Conservation (phyloP, 2,888 invertebrate species). For the Eupithecia abbreviata region DNA sequence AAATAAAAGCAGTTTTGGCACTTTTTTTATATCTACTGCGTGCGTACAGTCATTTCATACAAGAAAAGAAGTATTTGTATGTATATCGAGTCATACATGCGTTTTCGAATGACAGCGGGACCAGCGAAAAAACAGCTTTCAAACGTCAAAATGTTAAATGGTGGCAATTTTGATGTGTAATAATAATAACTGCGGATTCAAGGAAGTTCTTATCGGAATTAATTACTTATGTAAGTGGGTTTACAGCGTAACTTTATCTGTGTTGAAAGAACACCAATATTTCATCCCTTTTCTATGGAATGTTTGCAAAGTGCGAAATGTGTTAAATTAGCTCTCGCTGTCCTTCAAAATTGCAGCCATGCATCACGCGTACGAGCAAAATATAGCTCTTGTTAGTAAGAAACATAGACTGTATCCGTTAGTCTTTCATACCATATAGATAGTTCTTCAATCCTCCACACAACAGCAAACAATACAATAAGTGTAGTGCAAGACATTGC, state of each 20-base stretch:
- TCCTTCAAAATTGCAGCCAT: not conserved
- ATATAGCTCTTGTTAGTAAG: not conserved
- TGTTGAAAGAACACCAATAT: too few relatives aligned
- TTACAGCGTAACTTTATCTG: too few relatives aligned
- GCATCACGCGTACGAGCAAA: not conserved
- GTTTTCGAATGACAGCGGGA: not conserved
- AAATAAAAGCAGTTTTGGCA: conserved; percentile 9
- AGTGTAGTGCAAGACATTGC: not conserved
- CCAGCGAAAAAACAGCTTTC: not conserved
- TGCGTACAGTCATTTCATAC: not conserved
- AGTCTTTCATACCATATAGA: not conserved
- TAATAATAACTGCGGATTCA: not conserved
- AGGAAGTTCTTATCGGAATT: not conserved
- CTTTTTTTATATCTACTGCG: not conserved
- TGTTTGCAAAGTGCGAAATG: not conserved
- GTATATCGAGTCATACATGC: not conserved
- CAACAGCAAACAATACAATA: not conserved
- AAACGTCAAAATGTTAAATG: not conserved
- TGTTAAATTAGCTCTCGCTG: not conserved
- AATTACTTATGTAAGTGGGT: too few relatives aligned
- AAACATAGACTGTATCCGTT: not conserved
- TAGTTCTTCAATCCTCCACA: not conserved
- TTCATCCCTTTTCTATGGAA: too few relatives aligned
- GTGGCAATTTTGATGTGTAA: not conserved
- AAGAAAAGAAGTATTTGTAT: not conserved